These are phyloP conservation scores for Glaucopsyche alexis DNA, from an alignment of 2,888 invertebrate species.

Conservation along the genomic window DNA sequence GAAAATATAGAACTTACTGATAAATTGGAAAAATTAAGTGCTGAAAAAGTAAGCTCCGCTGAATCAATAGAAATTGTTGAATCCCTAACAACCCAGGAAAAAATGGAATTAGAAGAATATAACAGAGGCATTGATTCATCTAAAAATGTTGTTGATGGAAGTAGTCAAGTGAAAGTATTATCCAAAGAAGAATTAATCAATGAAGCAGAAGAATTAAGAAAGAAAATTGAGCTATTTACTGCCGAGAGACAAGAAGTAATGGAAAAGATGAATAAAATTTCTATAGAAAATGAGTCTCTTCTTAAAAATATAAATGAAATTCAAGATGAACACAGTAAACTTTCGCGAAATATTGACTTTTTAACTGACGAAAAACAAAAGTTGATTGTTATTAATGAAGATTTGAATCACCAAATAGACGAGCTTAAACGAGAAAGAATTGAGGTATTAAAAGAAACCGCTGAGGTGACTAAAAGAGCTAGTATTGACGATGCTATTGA, in stretches of 20 bases:
- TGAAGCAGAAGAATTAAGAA: conserved; percentile 83
- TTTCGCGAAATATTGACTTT: conserved; percentile 66
- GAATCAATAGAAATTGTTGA: conserved; percentile 89
- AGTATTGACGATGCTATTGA: conserved; percentile 57
- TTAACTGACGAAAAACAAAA: conserved; percentile 70
- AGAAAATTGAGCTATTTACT: conserved; percentile 84
- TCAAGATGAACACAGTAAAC: conserved; percentile 69
- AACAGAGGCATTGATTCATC: conserved; percentile 73
- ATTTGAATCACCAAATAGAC: conserved; percentile 66
- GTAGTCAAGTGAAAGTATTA: conserved; percentile 42
- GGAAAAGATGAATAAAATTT: conserved; percentile 83
- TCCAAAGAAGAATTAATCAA: conserved; percentile 74
- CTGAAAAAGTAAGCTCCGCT: conserved; percentile 86
- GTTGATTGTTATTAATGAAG: conserved; percentile 56
- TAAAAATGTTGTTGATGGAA: conserved; percentile 44
- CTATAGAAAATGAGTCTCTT: conserved; percentile 80
- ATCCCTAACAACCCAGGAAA: conserved; percentile 84
- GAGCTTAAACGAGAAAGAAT: conserved; percentile 65
- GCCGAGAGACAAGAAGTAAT: conserved; percentile 85
- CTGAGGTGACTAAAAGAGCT: conserved; percentile 58
- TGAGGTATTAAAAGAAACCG: conserved; percentile 68
- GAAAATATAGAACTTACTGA: conserved; percentile 88
- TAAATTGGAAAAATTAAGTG: conserved; percentile 85
- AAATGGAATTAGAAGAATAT: conserved; percentile 84
- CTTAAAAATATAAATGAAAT: conserved; percentile 72